A percentile compares a stretch with the other conserved stretches of the same genome.
phyloP scores from a whole-genome alignment of 2,113 vertebrate species.

The Furnarius figulus region DNA sequence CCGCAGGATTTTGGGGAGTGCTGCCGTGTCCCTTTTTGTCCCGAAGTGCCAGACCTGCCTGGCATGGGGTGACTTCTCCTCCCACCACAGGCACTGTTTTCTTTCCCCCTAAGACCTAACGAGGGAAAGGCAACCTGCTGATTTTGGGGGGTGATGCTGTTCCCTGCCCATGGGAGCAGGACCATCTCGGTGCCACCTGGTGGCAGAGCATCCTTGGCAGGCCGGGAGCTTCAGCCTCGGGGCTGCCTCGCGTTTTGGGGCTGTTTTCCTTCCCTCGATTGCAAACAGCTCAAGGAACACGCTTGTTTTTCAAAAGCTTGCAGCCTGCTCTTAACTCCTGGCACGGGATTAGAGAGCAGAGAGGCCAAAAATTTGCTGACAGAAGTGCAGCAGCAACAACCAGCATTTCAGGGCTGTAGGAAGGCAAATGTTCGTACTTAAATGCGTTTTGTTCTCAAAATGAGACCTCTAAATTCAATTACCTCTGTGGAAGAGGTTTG shows the following conservation, averaged over 20 bases:
- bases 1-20: neutral
- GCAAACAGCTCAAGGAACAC: neutral
- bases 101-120: neutral
- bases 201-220: conserved; percentile 29
- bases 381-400: neutral
- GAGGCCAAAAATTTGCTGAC: neutral
- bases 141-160: neutral
- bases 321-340: neutral
- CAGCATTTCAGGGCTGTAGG: neutral
- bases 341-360: neutral
- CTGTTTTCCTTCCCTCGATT: neutral
- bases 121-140: neutral
- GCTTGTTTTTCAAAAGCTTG: neutral
- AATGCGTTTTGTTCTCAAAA: neutral
- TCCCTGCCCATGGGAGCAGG: neutral
- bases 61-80: neutral
- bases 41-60: neutral
- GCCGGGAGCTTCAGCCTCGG: neutral
- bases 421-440: neutral
- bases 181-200: conserved; percentile 66
- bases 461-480: neutral
- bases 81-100: neutral
- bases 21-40: neutral
- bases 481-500: neutral
- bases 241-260: neutral